A percentile compares a stretch with the other conserved stretches of the same genome.
Evolutionary conservation across 1,140 invertebrate genomes (phyloP).

Genomic region (Aphaenogaster rudis): DNA sequence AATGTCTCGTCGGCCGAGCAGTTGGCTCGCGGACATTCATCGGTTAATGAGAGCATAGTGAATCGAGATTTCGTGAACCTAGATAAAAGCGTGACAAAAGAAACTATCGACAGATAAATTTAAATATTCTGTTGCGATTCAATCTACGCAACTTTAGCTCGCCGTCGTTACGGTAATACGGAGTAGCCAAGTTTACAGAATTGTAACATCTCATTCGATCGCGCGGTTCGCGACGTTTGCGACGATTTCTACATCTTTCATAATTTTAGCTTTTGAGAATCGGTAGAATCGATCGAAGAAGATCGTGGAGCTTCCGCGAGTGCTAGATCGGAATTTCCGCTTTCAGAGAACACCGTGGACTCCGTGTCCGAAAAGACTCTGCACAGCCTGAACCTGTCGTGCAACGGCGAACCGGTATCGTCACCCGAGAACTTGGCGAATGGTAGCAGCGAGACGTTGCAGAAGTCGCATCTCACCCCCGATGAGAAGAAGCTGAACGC

Average conservation of each 20-base stretch:
- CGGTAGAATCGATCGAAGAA: background rate
- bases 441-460: constrained; percentile 79
- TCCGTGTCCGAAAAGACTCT: constrained; percentile 85
- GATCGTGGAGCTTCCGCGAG: background rate
- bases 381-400: constrained; percentile 84
- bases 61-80: constrained; percentile 8
- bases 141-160: background rate
- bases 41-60: constrained; percentile 18
- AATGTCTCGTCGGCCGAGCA: constrained; percentile 39
- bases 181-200: background rate
- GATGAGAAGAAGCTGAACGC: constrained; percentile 79
- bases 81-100: background rate
- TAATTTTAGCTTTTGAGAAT: background rate
- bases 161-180: background rate
- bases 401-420: constrained; percentile 81
- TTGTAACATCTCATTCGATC: background rate
- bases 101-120: background rate
- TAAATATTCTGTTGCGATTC: background rate
- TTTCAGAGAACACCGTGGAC: constrained; percentile 83
- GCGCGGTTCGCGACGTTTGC: background rate
- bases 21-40: constrained; percentile 33
- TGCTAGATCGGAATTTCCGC: constrained; percentile 14
- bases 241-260: background rate
- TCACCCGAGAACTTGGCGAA: constrained; percentile 76
- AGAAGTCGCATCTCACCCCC: constrained; percentile 80